Evolutionary conservation across 2,797 vertebrate species (phyloP).

Genomic region (Bryconaethiops microstoma): DNA sequence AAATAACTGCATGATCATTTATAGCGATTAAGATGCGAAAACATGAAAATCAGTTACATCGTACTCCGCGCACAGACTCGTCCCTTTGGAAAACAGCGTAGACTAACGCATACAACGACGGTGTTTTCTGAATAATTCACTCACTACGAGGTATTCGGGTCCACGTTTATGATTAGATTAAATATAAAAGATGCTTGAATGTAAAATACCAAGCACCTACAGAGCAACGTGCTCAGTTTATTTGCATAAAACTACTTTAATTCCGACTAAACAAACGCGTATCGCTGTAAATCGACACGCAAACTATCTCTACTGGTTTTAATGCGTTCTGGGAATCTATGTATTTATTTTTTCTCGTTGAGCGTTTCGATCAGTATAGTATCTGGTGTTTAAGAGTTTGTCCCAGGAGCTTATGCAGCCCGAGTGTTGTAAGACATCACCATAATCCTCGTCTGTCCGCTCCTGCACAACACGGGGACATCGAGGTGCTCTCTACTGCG

Average conservation of each 20-base stretch:
- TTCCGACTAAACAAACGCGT: slow-evolving; percentile 11
- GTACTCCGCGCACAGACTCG: background rate
- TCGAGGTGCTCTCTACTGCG: too few species aligned
- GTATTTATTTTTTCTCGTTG: background rate
- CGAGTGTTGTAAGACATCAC: background rate
- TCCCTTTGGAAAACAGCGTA: too few species aligned
- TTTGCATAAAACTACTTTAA: background rate
- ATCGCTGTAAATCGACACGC: background rate
- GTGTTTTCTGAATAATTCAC: too few species aligned
- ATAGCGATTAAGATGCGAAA: background rate
- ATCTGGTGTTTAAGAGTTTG: slow-evolving; percentile 6
- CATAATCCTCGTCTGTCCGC: background rate
- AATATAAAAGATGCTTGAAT: too few species aligned
- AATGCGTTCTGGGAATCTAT: slow-evolving; percentile 2
- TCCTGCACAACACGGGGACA: background rate
- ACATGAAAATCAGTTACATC: background rate
- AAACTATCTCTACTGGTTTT: background rate
- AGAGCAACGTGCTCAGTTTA: too few species aligned
- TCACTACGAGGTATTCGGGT: too few species aligned
- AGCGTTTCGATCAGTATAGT: slow-evolving; percentile 1
- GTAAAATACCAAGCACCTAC: too few species aligned
- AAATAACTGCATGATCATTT: background rate
- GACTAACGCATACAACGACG: too few species aligned
- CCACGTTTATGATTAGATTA: too few species aligned
- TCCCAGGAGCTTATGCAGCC: slow-evolving; percentile 8